Evolutionary conservation across 2,797 vertebrate genomes (phyloP).

Genomic region (Centropyge bicolor): DNA sequence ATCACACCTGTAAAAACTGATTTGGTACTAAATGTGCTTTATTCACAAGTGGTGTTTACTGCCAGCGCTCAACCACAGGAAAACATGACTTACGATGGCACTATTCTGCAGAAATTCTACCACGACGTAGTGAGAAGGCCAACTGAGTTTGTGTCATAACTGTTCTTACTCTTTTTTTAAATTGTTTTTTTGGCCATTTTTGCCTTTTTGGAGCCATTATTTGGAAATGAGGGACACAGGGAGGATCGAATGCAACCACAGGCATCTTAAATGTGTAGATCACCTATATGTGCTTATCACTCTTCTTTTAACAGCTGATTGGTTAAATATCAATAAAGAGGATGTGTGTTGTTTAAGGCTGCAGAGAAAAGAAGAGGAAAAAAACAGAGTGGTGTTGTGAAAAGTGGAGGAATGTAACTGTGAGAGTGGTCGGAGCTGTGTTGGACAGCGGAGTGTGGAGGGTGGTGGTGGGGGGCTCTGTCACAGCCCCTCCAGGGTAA

Average conservation of each 20-base stretch:
- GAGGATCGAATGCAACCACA: not conserved
- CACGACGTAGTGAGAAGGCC: not conserved
- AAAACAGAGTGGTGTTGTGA: constrained; percentile 55
- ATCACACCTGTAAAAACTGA: constrained; percentile 80
- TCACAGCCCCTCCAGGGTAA: constrained; percentile 93
- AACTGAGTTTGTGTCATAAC: not conserved
- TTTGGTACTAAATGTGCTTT: constrained; percentile 77
- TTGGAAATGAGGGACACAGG: not conserved
- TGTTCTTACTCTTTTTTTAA: no score
- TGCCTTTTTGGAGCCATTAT: not conserved
- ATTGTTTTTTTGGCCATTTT: not conserved
- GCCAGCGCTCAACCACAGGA: constrained; percentile 60
- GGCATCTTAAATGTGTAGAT: not conserved
- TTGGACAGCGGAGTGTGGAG: constrained; percentile 59
- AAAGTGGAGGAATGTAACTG: constrained; percentile 71
- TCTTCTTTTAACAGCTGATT: constrained; percentile 15
- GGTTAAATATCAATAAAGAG: not conserved
- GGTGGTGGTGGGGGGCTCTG: constrained; percentile 84
- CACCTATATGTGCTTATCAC: not conserved
- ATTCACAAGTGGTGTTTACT: constrained; percentile 79
- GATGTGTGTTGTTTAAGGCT: constrained; percentile 10
- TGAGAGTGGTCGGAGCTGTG: constrained; percentile 64
- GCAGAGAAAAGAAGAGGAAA: constrained; percentile 24
- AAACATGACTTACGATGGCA: constrained; percentile 54
- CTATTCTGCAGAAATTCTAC: constrained; percentile 11